A percentile compares a stretch with the other conserved stretches of the same genome.
Evolutionary conservation across 2,797 vertebrate genomes (phyloP).

Genomic region (Glyptemys insculpta): DNA sequence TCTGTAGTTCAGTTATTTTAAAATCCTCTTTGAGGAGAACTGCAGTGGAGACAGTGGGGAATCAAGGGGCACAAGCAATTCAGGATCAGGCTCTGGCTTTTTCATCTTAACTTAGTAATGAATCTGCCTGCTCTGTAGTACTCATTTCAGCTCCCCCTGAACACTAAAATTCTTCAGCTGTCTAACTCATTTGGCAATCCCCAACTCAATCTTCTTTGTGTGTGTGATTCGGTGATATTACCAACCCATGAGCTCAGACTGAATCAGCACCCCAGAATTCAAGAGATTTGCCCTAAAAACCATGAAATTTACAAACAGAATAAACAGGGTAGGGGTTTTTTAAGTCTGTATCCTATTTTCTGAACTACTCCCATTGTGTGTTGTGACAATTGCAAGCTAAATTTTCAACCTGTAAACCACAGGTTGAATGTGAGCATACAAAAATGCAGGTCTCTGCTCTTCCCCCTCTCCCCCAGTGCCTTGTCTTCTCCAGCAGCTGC

Average conservation of each 20-base stretch:
- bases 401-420: background rate
- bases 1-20: background rate
- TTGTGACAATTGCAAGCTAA: background rate
- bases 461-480: background rate
- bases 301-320: background rate
- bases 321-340: background rate
- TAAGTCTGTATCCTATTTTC: background rate
- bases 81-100: background rate
- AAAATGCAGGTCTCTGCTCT: background rate
- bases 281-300: background rate
- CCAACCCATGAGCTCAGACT: background rate
- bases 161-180: background rate
- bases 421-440: background rate
- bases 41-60: background rate
- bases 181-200: background rate
- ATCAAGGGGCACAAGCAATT: background rate
- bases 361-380: background rate
- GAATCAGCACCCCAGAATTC: background rate
- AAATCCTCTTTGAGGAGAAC: background rate
- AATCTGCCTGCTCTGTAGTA: background rate
- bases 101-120: background rate
- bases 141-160: background rate
- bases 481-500: background rate
- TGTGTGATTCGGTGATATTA: background rate
- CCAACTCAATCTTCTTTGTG: background rate